phyloP scores from a whole-genome alignment of 2,113 vertebrate genomes.

The Kobus ellipsiprymnus region DNA sequence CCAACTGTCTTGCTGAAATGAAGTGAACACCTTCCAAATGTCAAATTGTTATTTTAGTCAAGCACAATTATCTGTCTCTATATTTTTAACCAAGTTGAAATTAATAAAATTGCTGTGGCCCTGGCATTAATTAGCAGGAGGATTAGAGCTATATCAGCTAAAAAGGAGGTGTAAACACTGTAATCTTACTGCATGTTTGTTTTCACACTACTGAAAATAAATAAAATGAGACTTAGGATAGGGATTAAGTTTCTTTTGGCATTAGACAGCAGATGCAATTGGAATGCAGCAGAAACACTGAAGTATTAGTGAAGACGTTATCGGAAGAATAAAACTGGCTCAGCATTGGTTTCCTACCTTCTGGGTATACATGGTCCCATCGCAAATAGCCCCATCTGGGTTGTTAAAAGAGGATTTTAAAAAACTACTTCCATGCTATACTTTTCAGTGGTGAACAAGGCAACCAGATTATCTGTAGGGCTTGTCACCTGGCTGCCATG shows the following conservation, averaged over 20 bases:
- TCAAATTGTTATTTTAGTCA: constrained; percentile 60
- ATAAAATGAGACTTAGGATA: constrained; percentile 63
- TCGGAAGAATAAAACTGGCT: not conserved
- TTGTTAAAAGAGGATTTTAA: not conserved
- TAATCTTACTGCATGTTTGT: constrained; percentile 56
- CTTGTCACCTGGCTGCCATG: not conserved
- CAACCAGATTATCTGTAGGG: not conserved
- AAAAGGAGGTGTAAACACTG: constrained; percentile 34
- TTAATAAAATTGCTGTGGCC: constrained; percentile 51
- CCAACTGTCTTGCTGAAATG: not conserved
- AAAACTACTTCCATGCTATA: not conserved
- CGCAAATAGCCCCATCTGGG: not conserved
- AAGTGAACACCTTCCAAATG: constrained; percentile 35
- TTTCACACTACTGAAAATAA: constrained; percentile 63
- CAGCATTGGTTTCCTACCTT: not conserved
- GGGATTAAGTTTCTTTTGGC: constrained; percentile 60
- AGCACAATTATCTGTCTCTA: constrained; percentile 12
- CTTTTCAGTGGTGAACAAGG: not conserved
- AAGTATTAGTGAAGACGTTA: not conserved
- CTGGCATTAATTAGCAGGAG: constrained; percentile 57
- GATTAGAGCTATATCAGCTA: constrained; percentile 47
- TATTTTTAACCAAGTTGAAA: constrained; percentile 67
- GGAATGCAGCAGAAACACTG: constrained; percentile 9
- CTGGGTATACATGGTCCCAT: not conserved
- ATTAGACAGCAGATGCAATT: not conserved